phyloP scores from a whole-genome alignment of 1,140 invertebrate species.

The Zelostemma sp. region DNA sequence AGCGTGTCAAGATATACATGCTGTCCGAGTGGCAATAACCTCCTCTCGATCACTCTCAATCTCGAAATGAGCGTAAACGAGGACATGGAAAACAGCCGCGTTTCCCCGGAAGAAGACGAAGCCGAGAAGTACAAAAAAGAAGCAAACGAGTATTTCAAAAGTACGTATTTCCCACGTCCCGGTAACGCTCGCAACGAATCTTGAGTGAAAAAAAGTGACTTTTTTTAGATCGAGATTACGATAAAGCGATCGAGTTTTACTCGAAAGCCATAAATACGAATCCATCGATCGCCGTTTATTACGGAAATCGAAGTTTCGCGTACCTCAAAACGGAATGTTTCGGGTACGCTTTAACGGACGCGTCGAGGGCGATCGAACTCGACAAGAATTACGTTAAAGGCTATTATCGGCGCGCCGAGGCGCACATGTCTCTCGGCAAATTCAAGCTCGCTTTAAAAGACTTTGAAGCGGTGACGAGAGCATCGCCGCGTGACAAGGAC shows the following conservation, averaged over 20 bases:
- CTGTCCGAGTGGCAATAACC: too few relatives aligned
- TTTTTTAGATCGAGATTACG: slow-evolving; percentile 86
- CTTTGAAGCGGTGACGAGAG: slow-evolving; percentile 95
- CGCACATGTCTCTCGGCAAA: slow-evolving; percentile 97
- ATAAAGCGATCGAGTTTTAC: slow-evolving; percentile 91
- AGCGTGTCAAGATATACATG: too few relatives aligned
- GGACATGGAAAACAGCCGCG: slow-evolving; percentile 20
- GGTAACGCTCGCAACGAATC: too few relatives aligned
- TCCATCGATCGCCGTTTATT: slow-evolving; percentile 86
- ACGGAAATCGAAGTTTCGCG: slow-evolving; percentile 95
- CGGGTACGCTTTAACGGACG: slow-evolving; percentile 93
- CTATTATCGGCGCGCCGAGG: slow-evolving; percentile 94
- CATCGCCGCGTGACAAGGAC: slow-evolving; percentile 93
- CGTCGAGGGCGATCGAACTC: slow-evolving; percentile 89
- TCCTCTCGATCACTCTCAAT: too few relatives aligned
- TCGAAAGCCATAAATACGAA: slow-evolving; percentile 91
- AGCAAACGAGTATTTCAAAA: slow-evolving; percentile 89
- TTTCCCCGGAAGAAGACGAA: slow-evolving; percentile 63
- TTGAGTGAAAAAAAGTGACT: too few relatives aligned
- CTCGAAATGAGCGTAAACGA: slow-evolving; percentile 55
- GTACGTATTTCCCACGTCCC: slow-evolving; percentile 75
- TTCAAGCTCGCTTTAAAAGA: slow-evolving; percentile 97
- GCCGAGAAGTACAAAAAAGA: slow-evolving; percentile 84
- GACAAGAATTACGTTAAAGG: slow-evolving; percentile 94
- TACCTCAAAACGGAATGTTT: slow-evolving; percentile 94